phyloP scores from a whole-genome alignment of 2,113 vertebrate species.

The Anhinga anhinga region DNA sequence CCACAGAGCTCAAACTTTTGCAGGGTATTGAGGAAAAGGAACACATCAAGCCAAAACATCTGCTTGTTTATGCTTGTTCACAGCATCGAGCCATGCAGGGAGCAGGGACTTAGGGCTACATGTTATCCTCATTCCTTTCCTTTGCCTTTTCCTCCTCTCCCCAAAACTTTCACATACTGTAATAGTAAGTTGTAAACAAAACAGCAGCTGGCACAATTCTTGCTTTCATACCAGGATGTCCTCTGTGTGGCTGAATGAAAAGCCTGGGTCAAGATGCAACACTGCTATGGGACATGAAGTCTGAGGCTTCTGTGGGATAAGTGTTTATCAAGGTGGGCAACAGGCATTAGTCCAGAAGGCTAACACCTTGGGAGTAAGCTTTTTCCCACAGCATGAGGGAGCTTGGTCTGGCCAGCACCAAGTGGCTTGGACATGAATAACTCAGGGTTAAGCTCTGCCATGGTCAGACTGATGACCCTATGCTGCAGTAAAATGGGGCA shows the following conservation, averaged over 20 bases:
- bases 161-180: background rate
- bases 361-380: background rate
- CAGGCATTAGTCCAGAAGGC: background rate
- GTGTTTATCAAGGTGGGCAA: rapidly evolving
- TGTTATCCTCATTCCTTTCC: background rate
- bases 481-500: background rate
- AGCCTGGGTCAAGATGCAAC: background rate
- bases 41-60: background rate
- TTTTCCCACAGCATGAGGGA: background rate
- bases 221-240: background rate
- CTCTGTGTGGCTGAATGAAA: background rate
- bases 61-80: background rate
- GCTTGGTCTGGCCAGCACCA: background rate
- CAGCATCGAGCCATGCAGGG: background rate
- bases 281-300: background rate
- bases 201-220: background rate
- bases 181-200: background rate
- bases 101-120: background rate
- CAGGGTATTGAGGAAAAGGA: background rate
- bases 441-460: background rate
- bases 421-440: background rate
- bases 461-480: background rate
- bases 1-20: background rate
- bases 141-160: background rate
- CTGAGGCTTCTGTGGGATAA: background rate